Evolutionary conservation across 2,888 invertebrate species (phyloP).

Genomic region (Diarsia brunnea): DNA sequence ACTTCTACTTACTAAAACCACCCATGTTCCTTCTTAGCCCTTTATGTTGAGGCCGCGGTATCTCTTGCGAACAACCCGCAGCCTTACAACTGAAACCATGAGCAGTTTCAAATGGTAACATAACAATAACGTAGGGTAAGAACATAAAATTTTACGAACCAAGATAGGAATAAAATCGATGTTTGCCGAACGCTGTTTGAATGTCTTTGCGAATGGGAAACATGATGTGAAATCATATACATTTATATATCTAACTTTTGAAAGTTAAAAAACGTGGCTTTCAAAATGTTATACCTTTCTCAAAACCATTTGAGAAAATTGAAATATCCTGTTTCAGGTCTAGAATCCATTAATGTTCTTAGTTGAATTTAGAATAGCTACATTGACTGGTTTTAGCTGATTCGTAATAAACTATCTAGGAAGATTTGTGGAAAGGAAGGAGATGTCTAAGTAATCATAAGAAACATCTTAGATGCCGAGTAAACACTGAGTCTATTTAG

Average conservation of each 20-base stretch:
- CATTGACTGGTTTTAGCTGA: background rate
- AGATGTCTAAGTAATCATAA: too few species aligned
- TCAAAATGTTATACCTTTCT: background rate
- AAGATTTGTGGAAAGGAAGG: too few species aligned
- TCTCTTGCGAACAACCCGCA: too few species aligned
- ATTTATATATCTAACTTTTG: background rate
- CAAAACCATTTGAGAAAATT: too few species aligned
- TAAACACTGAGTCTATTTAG: too few species aligned
- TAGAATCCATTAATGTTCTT: background rate
- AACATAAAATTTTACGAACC: slow-evolving; percentile 67
- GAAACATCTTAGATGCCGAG: too few species aligned
- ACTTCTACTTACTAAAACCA: too few species aligned
- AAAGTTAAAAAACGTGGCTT: background rate
- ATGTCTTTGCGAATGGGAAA: slow-evolving; percentile 22
- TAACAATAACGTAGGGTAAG: slow-evolving; percentile 57
- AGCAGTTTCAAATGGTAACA: slow-evolving; percentile 52
- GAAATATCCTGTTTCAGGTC: background rate
- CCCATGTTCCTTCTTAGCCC: too few species aligned
- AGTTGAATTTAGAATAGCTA: background rate
- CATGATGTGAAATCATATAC: background rate
- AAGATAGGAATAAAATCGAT: slow-evolving; percentile 61
- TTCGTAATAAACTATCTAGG: too few species aligned
- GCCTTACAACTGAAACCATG: slow-evolving; percentile 49
- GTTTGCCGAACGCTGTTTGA: slow-evolving; percentile 53
- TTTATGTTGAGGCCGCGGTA: too few species aligned